A percentile compares a stretch with the other conserved stretches of the same genome.
These are phyloP conservation scores for Petrolisthes manimaculis DNA, from an alignment of 2,888 invertebrate genomes.

Conservation along the genomic window DNA sequence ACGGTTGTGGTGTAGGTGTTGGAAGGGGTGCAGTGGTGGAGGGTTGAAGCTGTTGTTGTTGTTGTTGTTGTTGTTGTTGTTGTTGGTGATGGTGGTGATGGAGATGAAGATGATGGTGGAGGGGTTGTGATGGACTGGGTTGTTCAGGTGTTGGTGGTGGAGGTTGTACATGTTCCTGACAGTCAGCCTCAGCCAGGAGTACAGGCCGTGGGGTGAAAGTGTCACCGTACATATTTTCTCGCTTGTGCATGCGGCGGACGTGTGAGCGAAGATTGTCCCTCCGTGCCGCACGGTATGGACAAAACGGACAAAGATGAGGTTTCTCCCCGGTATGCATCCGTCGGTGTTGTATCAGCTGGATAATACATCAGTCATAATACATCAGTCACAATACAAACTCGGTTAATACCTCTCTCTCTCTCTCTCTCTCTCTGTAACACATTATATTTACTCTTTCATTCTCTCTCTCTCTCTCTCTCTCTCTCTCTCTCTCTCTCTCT, in stretches of 20 bases:
- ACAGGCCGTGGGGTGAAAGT: constrained; percentile 74
- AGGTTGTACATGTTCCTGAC: constrained; percentile 27
- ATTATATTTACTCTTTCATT: too few species aligned
- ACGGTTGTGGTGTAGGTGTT: background rate
- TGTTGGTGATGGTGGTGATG: background rate
- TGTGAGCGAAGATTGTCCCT: constrained; percentile 75
- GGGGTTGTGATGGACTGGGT: background rate
- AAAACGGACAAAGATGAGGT: constrained; percentile 73
- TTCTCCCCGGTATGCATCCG: constrained; percentile 65
- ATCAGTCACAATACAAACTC: too few species aligned
- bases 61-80: constrained; percentile 9
- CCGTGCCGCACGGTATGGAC: constrained; percentile 74
- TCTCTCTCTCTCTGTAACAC: too few species aligned
- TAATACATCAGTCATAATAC: too few species aligned
- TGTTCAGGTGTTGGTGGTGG: background rate
- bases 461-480: too few species aligned
- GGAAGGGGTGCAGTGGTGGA: background rate
- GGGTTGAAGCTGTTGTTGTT: background rate
- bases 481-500: too few species aligned
- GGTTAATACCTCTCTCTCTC: too few species aligned
- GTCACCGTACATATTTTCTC: constrained; percentile 74
- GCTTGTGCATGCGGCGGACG: constrained; percentile 74
- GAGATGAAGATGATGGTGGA: background rate
- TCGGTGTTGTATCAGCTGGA: constrained; percentile 62
- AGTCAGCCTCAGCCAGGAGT: constrained; percentile 68